Conservation (phyloP, 2,113 vertebrate genomes). For the Athene noctua region DNA sequence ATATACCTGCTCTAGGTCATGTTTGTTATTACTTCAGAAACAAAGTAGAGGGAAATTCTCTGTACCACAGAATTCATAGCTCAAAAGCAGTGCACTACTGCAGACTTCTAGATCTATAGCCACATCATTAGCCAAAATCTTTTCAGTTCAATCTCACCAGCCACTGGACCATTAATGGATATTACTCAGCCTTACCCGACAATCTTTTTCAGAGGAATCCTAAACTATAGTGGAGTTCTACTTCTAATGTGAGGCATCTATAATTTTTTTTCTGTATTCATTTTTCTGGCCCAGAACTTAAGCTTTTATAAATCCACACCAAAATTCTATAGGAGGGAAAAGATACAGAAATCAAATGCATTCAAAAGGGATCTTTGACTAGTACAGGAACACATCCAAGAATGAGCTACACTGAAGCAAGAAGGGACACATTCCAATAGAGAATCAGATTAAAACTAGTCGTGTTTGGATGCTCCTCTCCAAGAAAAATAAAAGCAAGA, state of each 20-base stretch:
- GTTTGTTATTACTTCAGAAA: background rate
- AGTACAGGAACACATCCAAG: background rate
- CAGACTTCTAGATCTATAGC: background rate
- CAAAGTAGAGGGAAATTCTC: background rate
- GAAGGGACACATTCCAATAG: background rate
- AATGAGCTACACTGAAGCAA: background rate
- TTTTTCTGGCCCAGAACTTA: background rate
- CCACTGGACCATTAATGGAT: fast-evolving
- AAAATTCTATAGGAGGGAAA: background rate
- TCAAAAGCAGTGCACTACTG: background rate
- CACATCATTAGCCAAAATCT: background rate
- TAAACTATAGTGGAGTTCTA: background rate
- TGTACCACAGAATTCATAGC: background rate
- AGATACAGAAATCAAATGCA: background rate
- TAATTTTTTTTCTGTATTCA: background rate
- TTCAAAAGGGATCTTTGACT: background rate
- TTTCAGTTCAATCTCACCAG: background rate
- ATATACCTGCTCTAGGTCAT: background rate
- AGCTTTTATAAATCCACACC: background rate
- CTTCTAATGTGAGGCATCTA: background rate
- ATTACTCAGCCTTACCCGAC: background rate
- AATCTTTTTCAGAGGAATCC: background rate
- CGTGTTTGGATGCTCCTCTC: background rate
- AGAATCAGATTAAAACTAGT: background rate
- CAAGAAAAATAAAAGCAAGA: background rate